Conservation (phyloP, 2,888 invertebrate species). For the Apodemia hepburni region DNA sequence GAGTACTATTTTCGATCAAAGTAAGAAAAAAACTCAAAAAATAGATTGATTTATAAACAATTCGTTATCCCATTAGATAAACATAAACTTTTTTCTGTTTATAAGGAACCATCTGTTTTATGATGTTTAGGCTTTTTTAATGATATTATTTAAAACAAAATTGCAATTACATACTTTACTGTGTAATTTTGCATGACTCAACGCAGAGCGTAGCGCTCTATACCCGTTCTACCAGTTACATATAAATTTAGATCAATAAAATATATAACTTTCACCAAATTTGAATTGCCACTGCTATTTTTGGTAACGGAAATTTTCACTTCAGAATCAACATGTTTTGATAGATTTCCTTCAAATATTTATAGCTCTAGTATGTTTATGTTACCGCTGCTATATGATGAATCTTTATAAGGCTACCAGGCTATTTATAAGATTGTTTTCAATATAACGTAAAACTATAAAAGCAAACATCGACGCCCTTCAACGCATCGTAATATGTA, state of each 20-base stretch:
- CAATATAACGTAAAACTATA: background rate
- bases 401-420: background rate
- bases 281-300: too few species aligned
- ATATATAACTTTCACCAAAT: too few species aligned
- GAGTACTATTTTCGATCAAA: slow-evolving; percentile 26
- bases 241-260: too few species aligned
- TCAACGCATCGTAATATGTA: background rate
- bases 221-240: too few species aligned
- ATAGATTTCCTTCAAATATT: too few species aligned
- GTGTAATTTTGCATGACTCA: too few species aligned
- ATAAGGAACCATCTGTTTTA: slow-evolving; percentile 23
- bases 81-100: slow-evolving; percentile 11
- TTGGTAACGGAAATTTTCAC: too few species aligned
- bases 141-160: background rate
- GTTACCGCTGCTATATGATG: background rate
- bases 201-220: too few species aligned
- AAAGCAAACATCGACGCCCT: background rate
- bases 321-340: too few species aligned
- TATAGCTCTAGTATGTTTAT: background rate
- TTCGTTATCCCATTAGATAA: slow-evolving; percentile 17
- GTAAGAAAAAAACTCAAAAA: slow-evolving; percentile 25
- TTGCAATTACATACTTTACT: background rate
- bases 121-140: background rate
- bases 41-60: slow-evolving; percentile 24
- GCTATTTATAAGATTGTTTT: background rate